phyloP scores from a whole-genome alignment of 2,888 invertebrate species.

The Nephrotoma appendiculata region DNA sequence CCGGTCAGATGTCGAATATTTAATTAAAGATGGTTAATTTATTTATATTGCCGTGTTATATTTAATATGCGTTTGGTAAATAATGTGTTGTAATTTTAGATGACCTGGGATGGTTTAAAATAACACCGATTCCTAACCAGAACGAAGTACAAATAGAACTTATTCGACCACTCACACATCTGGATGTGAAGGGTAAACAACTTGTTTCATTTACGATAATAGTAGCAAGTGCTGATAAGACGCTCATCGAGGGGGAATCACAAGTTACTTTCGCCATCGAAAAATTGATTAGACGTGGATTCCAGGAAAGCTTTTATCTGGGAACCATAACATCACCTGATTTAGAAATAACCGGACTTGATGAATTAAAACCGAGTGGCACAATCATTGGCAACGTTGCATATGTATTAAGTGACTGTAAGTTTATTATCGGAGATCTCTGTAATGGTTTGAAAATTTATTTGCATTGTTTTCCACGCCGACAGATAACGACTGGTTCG shows the following conservation, averaged over 20 bases:
- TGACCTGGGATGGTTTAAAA: neutral
- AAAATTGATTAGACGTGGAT: conserved; percentile 11
- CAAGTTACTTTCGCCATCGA: conserved; percentile 12
- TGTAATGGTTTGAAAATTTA: neutral
- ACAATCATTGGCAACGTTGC: neutral
- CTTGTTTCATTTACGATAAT: conserved; percentile 13
- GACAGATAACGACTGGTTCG: neutral
- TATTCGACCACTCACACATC: conserved; percentile 1
- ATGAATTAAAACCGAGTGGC: neutral
- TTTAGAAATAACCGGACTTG: neutral
- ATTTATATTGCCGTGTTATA: neutral
- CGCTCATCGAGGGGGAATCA: conserved; percentile 1
- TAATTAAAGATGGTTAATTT: conserved; percentile 8
- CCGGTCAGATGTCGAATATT: conserved; percentile 13
- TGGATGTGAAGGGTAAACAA: conserved; percentile 11
- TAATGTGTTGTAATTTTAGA: neutral
- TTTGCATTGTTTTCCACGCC: neutral
- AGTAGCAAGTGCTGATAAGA: conserved; percentile 7
- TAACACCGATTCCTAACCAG: neutral
- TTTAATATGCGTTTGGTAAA: neutral
- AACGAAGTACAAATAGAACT: conserved; percentile 13
- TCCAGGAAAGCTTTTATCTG: neutral
- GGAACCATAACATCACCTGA: neutral
- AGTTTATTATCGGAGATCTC: neutral
- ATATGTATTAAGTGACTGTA: neutral